Evolutionary conservation across 2,113 vertebrate genomes (phyloP), one percentile per base, ranked within the genome.

Genomic region (Phainopepla nitens): DNA sequence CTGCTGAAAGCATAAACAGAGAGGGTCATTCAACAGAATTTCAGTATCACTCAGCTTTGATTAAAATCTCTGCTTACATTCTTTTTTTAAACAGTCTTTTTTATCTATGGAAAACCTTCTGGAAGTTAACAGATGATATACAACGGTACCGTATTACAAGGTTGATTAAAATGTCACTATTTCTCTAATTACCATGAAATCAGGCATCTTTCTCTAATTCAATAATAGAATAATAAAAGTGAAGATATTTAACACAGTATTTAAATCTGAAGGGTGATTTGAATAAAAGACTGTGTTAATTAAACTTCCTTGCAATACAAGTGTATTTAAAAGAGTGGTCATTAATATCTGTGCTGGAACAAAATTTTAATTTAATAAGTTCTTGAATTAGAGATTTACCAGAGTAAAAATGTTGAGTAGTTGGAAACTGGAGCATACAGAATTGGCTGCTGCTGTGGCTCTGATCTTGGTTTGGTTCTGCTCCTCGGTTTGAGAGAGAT

Each of bases 11-110:
- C 17, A 81, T 94, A 93, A 97, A 93, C 81, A 77, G 62, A 95
- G 80, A 45, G 11, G 17, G n/a, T 66, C 24, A 57, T 80, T 85
- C 56, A 80, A 62, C 33, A 90, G 75, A 70, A 62, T 81, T 93
- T 82, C 77, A 56, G 56, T 75, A 68, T 84, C 78, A 77, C 54
- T 96, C 68, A 77, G 31, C 24, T 94, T 80, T 86, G 82, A 90
- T 93, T 86, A 87, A 94, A 91, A 93, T 93, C 79, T 95, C 82
- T 12, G 45, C 60, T 91, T 91, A 80, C 65, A 44, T 93, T 78
- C 33, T 86, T 73, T 73, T 87, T 68, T 69, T 16, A 54, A 90
- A 65, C 35, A 47, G 11, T 31, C 11, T 15, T 73, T 96, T 69
- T 80, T 62, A 84, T 66, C 66, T 28, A 5, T 54, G 56, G 76